phyloP scores from a whole-genome alignment of 1,140 invertebrate genomes.

The silkworm (Bombyx mori) region DNA sequence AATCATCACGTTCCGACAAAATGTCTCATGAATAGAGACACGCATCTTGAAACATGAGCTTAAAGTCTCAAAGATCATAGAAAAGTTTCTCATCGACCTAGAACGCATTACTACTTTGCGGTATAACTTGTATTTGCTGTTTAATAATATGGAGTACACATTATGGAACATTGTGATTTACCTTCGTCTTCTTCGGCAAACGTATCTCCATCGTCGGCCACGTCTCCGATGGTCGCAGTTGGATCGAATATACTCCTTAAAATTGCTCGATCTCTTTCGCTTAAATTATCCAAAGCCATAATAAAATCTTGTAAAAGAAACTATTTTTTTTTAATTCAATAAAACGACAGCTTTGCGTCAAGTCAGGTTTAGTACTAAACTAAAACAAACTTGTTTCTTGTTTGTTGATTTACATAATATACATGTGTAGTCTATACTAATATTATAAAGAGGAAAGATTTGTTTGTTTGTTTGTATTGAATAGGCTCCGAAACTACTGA shows the following conservation, averaged over 20 bases:
- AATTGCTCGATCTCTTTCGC: slow-evolving; percentile 69
- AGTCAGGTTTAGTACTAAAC: slow-evolving; percentile 8
- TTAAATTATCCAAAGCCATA: slow-evolving; percentile 46
- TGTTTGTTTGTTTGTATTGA: too few species aligned
- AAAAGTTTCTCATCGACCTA: too few species aligned
- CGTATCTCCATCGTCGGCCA: slow-evolving; percentile 46
- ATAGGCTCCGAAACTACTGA: too few species aligned
- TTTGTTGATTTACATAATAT: too few species aligned
- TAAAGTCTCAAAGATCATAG: too few species aligned
- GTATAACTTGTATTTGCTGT: too few species aligned
- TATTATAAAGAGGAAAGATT: too few species aligned
- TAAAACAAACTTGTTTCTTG: slow-evolving; percentile 4
- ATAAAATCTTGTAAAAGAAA: slow-evolving; percentile 20
- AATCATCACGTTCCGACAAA: too few species aligned
- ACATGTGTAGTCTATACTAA: too few species aligned
- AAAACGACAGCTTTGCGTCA: not conserved
- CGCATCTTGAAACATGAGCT: too few species aligned
- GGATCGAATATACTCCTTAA: slow-evolving; percentile 73
- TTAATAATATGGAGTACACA: not conserved
- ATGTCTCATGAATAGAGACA: too few species aligned
- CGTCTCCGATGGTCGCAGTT: slow-evolving; percentile 66
- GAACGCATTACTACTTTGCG: too few species aligned
- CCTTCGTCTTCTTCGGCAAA: slow-evolving; percentile 40
- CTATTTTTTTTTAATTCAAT: not conserved
- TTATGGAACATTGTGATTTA: slow-evolving; percentile 10